Base-by-base conservation (phyloP, 37 sponge, comb jelly and placozoan genomes). In the Hexactinellida sp. region DNA sequence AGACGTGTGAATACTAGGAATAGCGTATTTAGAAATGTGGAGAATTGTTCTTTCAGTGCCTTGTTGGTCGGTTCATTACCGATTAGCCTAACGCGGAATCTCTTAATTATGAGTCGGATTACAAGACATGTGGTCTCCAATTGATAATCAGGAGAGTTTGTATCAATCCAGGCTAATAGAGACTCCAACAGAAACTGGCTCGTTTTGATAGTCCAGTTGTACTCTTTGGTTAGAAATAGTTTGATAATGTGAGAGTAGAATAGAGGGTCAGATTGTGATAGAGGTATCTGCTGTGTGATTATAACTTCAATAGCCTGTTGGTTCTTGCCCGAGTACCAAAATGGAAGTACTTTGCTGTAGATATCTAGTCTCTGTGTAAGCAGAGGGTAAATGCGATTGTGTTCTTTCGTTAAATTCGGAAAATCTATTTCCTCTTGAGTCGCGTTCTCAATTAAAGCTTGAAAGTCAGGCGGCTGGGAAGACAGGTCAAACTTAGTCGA, bases 351-450 rank as follows among this genome's bases (percentile, higher is more conserved):
- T 63, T 63, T 63, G 34, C 30, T 63, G 34, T 10, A 63, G 3
- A 63, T 63, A 25, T 23, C 76, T 7, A 25, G 13, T 63, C 76
- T 63, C 34, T 63, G 21, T n/a, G 76, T 25, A 21, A 63, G 76
- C 3, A 23, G 3, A n/a, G 76, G 76, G 13, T 25, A 10, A n/a
- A 63, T n/a, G 30, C 3, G 21, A 25, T 63, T 23, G 76, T 63
- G 76, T 63, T 23, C 28, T n/a, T 63, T 63, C 34, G 13, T 23
- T 7, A 63, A 21, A 25, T 63, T 10, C 3, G 32, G 76, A 63
- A 63, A 63, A n/a, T 63, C 76, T 10, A 63, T 63, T 63, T 63
- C 76, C 5, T 63, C 76, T n/a, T 63, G 32, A 25, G 76, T 63
- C 3, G 76, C 76, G 3, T n/a, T n/a, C 13, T 63, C 76, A 32